Evolutionary conservation across 2,113 vertebrate genomes (phyloP).

Genomic region (Syrmaticus mikado): DNA sequence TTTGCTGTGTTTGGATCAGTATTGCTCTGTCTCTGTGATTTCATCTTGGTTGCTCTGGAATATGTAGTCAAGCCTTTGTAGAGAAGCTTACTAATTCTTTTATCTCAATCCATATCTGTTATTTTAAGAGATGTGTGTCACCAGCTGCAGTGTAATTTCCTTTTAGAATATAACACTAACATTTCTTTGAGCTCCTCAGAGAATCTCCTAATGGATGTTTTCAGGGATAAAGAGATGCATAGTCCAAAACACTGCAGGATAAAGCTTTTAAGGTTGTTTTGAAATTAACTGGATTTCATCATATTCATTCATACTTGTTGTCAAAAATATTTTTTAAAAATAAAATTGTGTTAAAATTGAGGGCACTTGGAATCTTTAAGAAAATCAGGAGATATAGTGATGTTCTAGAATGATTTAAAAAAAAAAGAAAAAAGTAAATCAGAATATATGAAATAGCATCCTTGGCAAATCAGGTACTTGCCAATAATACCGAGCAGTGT

Average conservation of each 20-base stretch:
- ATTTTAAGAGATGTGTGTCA: background rate
- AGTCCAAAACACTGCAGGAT: background rate
- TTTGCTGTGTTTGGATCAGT: background rate
- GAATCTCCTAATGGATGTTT: background rate
- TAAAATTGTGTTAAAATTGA: background rate
- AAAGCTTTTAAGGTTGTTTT: background rate
- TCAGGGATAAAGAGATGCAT: background rate
- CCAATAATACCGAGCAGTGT: fast-evolving
- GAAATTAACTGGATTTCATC: background rate
- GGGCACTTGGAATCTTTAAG: background rate
- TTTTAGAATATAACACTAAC: background rate
- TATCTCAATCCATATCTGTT: background rate
- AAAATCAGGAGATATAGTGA: background rate
- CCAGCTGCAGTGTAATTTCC: background rate
- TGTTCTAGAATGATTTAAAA: background rate
- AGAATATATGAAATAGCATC: background rate
- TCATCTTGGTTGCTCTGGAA: background rate
- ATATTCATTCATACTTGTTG: background rate
- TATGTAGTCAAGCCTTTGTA: background rate
- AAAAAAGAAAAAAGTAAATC: background rate
- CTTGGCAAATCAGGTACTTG: background rate
- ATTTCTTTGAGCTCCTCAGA: background rate
- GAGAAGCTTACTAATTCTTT: background rate
- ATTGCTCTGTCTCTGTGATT: fast-evolving
- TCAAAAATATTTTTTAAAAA: background rate